Base-by-base conservation (phyloP, 2,113 vertebrate genomes). In the Corythoichthys intestinalis region DNA sequence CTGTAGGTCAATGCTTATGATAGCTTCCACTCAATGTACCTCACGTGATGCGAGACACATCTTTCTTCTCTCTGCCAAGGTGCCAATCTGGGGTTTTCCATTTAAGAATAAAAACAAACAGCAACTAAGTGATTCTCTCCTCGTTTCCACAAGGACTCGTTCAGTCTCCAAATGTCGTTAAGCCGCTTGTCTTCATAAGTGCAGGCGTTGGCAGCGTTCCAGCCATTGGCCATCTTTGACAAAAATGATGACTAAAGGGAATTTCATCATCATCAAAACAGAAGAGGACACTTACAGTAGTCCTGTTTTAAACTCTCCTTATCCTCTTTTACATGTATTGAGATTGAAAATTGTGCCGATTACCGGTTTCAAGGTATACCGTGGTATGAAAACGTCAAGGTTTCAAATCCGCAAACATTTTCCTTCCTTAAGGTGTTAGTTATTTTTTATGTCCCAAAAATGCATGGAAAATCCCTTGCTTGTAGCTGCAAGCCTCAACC, bases 221-320 rank as follows among this genome's bases (percentile, higher is more conserved):
- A 50, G 35, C 58, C 13, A 37, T 14, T 63, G 44, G 61, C 61
- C 61, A 63, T 63, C 41, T 44, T 49, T 41, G 34, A 12, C 52
- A n/a, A 53, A 58, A 38, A 56, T 41, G 66, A 68, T 57, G 52
- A 67, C 52, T 58, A 17, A 66, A 57, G 50, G 34, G 47, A 52
- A 39, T 66, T 46, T 48, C 5, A 28, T 44, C 9, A 15, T 28
- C n/a, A 41, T 47, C 46, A 2, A 63, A 47, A 47, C 4, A 34
- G 61, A 0, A 47, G 44, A 63, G 20, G 61, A 47, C 61, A 20
- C 4, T 39, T 1, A 44, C 9, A 8, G 6, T 20, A 10, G 59
- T 62, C 44, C 15, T 12, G 7, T 46, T 39, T 20, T n/a, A 12
- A 8, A 41, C 15, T 12, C 9, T 12, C 4, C 39, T 20, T 9